Conservation (phyloP, 2,888 invertebrate species). For the Halocaridina rubra region DNA sequence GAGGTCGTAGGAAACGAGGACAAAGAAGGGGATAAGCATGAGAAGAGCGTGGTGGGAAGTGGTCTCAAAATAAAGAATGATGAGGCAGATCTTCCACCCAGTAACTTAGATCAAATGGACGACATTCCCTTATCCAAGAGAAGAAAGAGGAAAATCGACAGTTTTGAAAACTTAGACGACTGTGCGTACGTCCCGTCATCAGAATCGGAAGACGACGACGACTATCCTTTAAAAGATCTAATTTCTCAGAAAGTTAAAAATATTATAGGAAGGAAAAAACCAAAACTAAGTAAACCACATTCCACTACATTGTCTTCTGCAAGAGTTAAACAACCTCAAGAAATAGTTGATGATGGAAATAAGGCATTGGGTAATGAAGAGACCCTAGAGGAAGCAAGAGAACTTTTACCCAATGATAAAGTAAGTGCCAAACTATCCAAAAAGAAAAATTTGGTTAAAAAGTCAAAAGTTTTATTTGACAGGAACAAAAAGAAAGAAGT, state of each 20-base stretch:
- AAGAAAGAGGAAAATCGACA: constrained; percentile 39
- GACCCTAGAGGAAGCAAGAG: too few species aligned
- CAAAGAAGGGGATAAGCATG: not conserved
- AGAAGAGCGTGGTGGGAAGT: not conserved
- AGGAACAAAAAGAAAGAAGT: too few species aligned
- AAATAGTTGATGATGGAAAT: too few species aligned
- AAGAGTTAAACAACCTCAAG: too few species aligned
- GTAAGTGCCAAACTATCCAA: not conserved
- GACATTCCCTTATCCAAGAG: constrained; percentile 12
- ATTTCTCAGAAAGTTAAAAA: not conserved
- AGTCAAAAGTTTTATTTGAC: not conserved
- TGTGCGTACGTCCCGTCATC: constrained; percentile 28
- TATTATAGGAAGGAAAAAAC: not conserved
- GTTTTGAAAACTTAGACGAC: constrained; percentile 45
- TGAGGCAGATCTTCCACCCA: not conserved
- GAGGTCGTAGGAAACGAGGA: not conserved
- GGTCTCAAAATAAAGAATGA: not conserved
- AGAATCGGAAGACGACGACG: constrained; percentile 7
- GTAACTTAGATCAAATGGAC: constrained; percentile 1
- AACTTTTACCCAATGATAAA: too few species aligned
- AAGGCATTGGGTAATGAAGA: too few species aligned
- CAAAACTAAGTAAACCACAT: not conserved
- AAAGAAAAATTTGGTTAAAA: not conserved
- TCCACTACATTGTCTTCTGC: too few species aligned
- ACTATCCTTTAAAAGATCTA: not conserved